A percentile compares a stretch with the other conserved stretches of the same genome.
Evolutionary conservation across 2,797 vertebrate species (phyloP).

Genomic region (Argyrosomus regius): DNA sequence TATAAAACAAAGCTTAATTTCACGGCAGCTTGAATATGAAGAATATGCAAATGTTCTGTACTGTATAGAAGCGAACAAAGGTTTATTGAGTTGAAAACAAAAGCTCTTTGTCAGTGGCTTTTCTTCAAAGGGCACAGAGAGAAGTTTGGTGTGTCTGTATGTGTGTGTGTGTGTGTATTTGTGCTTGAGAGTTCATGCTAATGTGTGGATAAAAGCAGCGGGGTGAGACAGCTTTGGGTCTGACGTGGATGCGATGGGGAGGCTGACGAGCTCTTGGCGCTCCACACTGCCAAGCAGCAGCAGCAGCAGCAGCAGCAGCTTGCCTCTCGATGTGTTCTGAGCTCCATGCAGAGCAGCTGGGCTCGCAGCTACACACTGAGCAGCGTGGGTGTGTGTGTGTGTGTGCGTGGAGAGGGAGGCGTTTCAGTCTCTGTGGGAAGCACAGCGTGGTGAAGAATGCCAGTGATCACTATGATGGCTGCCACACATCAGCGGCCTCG

Average conservation of each 20-base stretch:
- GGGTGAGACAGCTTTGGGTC: slow-evolving; percentile 27
- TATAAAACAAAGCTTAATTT: slow-evolving; percentile 44
- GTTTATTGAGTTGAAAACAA: slow-evolving; percentile 55
- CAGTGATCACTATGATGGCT: slow-evolving; percentile 19
- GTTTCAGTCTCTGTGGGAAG: slow-evolving; percentile 21
- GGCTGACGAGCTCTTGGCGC: slow-evolving; percentile 20
- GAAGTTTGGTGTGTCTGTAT: slow-evolving; percentile 4
- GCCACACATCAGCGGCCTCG: slow-evolving; percentile 6
- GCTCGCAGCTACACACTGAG: not conserved
- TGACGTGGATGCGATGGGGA: slow-evolving; percentile 34
- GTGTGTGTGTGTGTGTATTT: not conserved
- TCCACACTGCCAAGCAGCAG: not conserved
- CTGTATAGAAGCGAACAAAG: slow-evolving; percentile 11
- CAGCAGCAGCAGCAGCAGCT: slow-evolving; percentile 15
- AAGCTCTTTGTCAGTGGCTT: slow-evolving; percentile 55
- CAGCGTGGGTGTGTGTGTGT: too few species aligned
- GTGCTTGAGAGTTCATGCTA: not conserved
- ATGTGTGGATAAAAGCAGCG: slow-evolving; percentile 37
- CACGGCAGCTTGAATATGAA: slow-evolving; percentile 24
- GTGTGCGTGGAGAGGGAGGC: not conserved
- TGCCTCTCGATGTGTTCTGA: slow-evolving; percentile 18
- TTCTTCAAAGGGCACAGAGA: slow-evolving; percentile 41
- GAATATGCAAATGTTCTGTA: slow-evolving; percentile 49
- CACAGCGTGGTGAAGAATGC: slow-evolving; percentile 15
- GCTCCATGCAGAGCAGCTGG: slow-evolving; percentile 25